Evolutionary conservation across 2,888 invertebrate genomes (phyloP).

Genomic region (Drosophila borealis): DNA sequence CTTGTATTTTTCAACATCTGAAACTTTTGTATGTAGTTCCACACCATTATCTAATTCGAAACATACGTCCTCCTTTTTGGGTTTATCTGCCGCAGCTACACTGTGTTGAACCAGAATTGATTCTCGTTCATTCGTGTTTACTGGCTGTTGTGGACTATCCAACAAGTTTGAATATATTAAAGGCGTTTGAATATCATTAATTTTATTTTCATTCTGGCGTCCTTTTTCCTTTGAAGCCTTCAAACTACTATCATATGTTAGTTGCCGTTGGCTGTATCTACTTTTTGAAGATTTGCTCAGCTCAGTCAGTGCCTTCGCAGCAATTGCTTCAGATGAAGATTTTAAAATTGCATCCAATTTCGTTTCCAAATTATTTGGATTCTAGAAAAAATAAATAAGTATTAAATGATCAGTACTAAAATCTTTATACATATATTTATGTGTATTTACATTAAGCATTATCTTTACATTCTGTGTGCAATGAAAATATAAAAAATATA

Average conservation of each 20-base stretch:
- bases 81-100: slow-evolving; percentile 22
- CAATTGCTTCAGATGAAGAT: slow-evolving; percentile 84
- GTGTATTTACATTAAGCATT: no score
- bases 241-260: slow-evolving; percentile 30
- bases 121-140: slow-evolving; percentile 35
- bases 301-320: slow-evolving; percentile 85
- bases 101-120: slow-evolving; percentile 36
- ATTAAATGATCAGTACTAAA: not conserved
- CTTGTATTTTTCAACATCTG: slow-evolving; percentile 70
- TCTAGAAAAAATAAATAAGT: slow-evolving; percentile 44
- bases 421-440: no score
- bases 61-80: slow-evolving; percentile 30
- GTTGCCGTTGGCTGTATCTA: slow-evolving; percentile 57
- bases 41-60: slow-evolving; percentile 35
- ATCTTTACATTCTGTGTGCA: no score
- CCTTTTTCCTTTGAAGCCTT: slow-evolving; percentile 46
- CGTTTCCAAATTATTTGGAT: slow-evolving; percentile 50
- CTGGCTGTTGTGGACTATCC: slow-evolving; percentile 35
- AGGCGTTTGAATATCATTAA: slow-evolving; percentile 35
- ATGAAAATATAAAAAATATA: no score
- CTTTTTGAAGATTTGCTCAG: slow-evolving; percentile 82
- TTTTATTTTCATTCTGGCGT: slow-evolving; percentile 35
- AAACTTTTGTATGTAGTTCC: slow-evolving; percentile 40
- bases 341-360: slow-evolving; percentile 74
- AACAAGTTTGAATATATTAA: slow-evolving; percentile 49